These are phyloP conservation scores for Melanchra persicariae DNA, from an alignment of 2,888 invertebrate genomes.

Conservation along the genomic window DNA sequence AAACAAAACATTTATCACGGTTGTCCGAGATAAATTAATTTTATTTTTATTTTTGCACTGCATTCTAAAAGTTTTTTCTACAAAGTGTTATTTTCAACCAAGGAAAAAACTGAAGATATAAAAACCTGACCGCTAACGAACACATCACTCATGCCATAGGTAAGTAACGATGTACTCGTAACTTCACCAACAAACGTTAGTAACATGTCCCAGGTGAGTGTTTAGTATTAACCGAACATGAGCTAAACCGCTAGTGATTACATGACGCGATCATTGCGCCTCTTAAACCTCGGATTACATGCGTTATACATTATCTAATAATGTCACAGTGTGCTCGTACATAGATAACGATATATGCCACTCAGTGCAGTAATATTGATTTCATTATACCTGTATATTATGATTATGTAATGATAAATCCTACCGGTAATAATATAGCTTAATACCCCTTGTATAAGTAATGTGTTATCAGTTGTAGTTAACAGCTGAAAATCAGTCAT, in stretches of 20 bases:
- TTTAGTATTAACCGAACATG: constrained; percentile 25
- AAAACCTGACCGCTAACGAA: no score
- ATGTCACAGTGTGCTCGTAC: constrained; percentile 2
- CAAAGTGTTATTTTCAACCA: no score
- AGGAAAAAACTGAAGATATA: no score
- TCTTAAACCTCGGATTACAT: constrained; percentile 31
- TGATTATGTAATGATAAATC: neutral
- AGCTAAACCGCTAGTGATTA: constrained; percentile 29
- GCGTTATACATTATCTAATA: constrained; percentile 17
- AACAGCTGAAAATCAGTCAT: neutral
- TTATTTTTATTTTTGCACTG: no score
- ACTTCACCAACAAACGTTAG: neutral
- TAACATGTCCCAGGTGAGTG: constrained; percentile 27
- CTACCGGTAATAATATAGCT: neutral
- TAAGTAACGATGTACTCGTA: neutral
- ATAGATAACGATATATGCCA: neutral
- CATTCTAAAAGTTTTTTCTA: no score
- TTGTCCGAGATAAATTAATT: no score
- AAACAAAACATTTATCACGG: no score
- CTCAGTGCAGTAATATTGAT: constrained; percentile 14
- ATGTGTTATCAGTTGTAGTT: neutral
- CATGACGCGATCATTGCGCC: constrained; percentile 34
- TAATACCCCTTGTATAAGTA: neutral
- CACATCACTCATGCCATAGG: no score
- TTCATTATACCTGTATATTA: neutral